Percentiles rank a stretch among this genome's conserved stretches.
phyloP scores from a whole-genome alignment of 2,797 vertebrate species.

The Pantherophis alleghaniensis region DNA sequence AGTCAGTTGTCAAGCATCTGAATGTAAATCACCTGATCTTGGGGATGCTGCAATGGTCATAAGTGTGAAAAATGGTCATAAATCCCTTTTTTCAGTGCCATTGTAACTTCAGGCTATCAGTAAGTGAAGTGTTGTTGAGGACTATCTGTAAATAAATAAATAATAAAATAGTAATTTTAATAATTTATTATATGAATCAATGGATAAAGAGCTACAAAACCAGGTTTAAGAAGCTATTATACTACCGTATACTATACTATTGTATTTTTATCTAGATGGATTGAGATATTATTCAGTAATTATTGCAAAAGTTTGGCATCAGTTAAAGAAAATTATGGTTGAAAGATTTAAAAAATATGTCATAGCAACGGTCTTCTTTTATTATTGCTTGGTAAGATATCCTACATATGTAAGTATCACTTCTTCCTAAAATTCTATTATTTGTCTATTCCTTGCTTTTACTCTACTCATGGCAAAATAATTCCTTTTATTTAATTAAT shows the following conservation, averaged over 20 bases:
- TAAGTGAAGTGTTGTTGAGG: no score
- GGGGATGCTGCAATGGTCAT: no score
- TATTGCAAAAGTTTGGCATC: not conserved
- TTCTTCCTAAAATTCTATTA: not conserved
- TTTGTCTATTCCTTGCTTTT: not conserved
- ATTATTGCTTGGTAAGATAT: not conserved
- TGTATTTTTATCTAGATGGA: not conserved
- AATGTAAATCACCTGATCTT: no score
- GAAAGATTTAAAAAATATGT: not conserved
- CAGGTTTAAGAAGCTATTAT: not conserved
- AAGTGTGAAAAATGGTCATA: no score
- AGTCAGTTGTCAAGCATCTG: no score
- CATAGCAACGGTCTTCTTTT: not conserved
- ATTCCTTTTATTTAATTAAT: not conserved
- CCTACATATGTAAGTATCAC: not conserved
- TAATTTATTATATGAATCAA: not conserved
- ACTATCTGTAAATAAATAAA: not conserved
- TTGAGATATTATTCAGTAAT: not conserved
- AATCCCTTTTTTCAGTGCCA: no score
- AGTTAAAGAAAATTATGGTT: not conserved
- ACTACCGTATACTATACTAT: not conserved
- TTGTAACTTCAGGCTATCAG: no score
- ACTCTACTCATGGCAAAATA: not conserved
- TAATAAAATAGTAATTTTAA: not conserved
- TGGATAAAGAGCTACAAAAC: not conserved